phyloP scores from a whole-genome alignment of 2,888 invertebrate species.

The Polyommatus icarus region DNA sequence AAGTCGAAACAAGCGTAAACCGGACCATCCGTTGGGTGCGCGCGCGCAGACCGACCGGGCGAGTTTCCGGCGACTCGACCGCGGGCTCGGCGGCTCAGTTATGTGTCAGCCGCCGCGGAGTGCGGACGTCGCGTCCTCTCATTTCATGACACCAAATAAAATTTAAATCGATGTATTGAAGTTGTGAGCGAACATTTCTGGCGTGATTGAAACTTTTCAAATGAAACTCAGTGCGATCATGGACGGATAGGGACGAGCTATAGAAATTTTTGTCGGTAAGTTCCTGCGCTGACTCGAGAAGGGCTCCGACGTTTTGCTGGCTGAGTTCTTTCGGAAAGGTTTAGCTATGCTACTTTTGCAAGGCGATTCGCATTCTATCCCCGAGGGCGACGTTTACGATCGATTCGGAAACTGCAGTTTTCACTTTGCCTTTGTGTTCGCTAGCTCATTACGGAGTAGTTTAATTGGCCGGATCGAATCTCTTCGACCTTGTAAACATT shows the following conservation, averaged over 20 bases:
- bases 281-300: conserved; percentile 54
- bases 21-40: conserved; percentile 68
- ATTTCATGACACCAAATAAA: conserved; percentile 50
- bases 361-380: conserved; percentile 65
- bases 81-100: conserved; percentile 51
- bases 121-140: conserved; percentile 48
- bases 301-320: conserved; percentile 53
- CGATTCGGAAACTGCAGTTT: conserved; percentile 35
- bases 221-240: conserved; percentile 51
- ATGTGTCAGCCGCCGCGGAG: conserved; percentile 58
- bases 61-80: conserved; percentile 55
- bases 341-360: conserved; percentile 59
- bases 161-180: conserved; percentile 60
- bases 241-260: conserved; percentile 58
- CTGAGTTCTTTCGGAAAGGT: conserved; percentile 57
- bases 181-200: conserved; percentile 57
- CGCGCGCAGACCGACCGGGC: conserved; percentile 63
- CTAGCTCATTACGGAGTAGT: neutral
- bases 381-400: conserved; percentile 35
- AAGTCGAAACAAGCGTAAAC: conserved; percentile 63
- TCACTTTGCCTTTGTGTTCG: conserved; percentile 1
- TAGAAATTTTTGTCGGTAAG: conserved; percentile 61
- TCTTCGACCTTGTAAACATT: conserved; percentile 47
- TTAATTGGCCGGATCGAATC: conserved; percentile 40
- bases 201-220: conserved; percentile 51